A percentile compares a stretch with the other conserved stretches of the same genome.
Conservation (phyloP, 1,140 invertebrate species). For the Scylla paramamosain region DNA sequence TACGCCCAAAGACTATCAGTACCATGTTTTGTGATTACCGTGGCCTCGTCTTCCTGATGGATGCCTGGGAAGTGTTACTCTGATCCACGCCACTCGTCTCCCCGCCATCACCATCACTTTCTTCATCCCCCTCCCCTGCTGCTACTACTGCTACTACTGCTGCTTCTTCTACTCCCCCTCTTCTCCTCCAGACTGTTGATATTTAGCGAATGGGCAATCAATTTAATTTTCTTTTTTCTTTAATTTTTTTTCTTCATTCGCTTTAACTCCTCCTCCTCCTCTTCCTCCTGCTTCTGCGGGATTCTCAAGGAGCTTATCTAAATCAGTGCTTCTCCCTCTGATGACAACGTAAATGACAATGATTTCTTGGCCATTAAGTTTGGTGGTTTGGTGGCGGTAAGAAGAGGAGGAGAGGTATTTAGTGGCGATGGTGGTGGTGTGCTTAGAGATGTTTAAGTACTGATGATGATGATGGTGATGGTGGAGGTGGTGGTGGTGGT, state of each 20-base stretch:
- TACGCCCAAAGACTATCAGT: neutral
- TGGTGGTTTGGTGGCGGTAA: neutral
- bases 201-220: neutral
- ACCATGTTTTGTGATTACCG: neutral
- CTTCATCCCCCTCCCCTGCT: neutral
- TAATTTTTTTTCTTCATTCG: too few species aligned
- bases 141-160: too few species aligned
- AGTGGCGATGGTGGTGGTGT: neutral
- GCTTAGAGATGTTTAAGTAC: too few species aligned
- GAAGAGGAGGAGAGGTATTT: too few species aligned
- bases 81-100: neutral
- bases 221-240: neutral
- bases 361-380: neutral
- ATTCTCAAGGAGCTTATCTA: neutral
- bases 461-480: too few species aligned
- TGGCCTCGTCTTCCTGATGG: neutral
- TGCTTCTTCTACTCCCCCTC: neutral
- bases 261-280: neutral
- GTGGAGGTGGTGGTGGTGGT: too few species aligned
- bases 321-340: neutral
- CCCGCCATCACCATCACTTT: neutral
- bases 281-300: neutral
- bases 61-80: neutral
- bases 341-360: neutral
- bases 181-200: neutral